Percentiles rank a stretch among this genome's conserved stretches.
Conservation (phyloP, 2,888 invertebrate genomes). For the Acholoe squamosa region DNA sequence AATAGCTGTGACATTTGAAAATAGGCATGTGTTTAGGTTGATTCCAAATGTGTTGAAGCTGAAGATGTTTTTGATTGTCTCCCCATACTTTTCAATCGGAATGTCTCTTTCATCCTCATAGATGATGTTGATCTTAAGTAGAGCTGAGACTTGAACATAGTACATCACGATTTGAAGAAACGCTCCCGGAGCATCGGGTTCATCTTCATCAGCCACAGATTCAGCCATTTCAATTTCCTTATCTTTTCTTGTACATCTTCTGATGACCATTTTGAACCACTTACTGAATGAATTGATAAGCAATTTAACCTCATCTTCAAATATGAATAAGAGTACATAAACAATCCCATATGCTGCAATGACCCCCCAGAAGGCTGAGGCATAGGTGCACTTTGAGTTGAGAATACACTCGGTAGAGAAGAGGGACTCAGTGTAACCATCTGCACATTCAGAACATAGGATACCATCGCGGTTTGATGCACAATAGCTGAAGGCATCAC, state of each 20-base stretch:
- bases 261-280: slow-evolving; percentile 3
- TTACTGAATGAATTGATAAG: background rate
- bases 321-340: slow-evolving; percentile 56
- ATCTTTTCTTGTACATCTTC: background rate
- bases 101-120: slow-evolving; percentile 23
- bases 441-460: slow-evolving; percentile 4
- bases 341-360: slow-evolving; percentile 50
- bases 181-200: slow-evolving; percentile 36
- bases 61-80: slow-evolving; percentile 40
- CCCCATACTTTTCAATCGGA: background rate
- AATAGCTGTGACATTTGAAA: slow-evolving; percentile 44
- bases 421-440: slow-evolving; percentile 49
- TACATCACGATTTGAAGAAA: slow-evolving; percentile 61
- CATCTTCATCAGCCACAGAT: background rate
- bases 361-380: slow-evolving; percentile 49
- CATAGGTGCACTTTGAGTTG: slow-evolving; percentile 13
- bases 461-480: slow-evolving; percentile 52
- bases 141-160: slow-evolving; percentile 31
- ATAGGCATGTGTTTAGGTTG: slow-evolving; percentile 42
- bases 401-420: slow-evolving; percentile 44
- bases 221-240: background rate
- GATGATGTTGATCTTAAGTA: slow-evolving; percentile 32
- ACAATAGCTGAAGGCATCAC: slow-evolving; percentile 18
- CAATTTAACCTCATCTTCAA: slow-evolving; percentile 39
- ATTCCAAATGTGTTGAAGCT: slow-evolving; percentile 51